Percentiles rank a stretch among this genome's conserved stretches.
Conservation (phyloP, 2,797 vertebrate species). For the Chelon auratus region DNA sequence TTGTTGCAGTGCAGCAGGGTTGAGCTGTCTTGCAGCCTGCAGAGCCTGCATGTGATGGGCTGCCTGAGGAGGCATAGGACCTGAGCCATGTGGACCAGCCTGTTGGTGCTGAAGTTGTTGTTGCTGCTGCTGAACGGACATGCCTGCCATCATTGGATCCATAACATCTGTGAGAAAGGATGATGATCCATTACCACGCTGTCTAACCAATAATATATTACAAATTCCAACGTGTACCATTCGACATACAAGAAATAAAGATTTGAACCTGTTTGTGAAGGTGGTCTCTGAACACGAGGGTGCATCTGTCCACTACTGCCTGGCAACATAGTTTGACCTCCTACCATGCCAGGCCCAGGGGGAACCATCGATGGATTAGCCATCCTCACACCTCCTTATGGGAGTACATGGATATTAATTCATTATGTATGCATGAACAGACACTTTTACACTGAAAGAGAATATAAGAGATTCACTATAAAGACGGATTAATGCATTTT, state of each 20-base stretch:
- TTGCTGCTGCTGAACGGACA: slow-evolving; percentile 88
- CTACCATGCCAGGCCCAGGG: slow-evolving; percentile 88
- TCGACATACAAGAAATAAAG: slow-evolving; percentile 32
- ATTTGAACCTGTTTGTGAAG: slow-evolving; percentile 91
- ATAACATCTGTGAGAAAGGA: slow-evolving; percentile 85
- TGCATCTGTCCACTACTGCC: slow-evolving; percentile 92
- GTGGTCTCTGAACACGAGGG: slow-evolving; percentile 89
- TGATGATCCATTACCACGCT: background rate
- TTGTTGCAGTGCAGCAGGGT: slow-evolving; percentile 90
- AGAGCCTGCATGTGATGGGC: slow-evolving; percentile 93
- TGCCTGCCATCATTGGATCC: slow-evolving; percentile 93
- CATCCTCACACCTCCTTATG: slow-evolving; percentile 91
- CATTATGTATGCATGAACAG: background rate
- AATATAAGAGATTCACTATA: background rate
- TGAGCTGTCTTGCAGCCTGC: slow-evolving; percentile 91
- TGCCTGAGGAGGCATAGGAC: slow-evolving; percentile 89
- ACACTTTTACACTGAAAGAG: background rate
- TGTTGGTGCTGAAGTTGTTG: slow-evolving; percentile 85
- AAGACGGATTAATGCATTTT: background rate
- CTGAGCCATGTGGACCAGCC: slow-evolving; percentile 86
- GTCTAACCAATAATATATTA: background rate
- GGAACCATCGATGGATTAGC: slow-evolving; percentile 93
- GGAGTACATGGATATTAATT: slow-evolving; percentile 38
- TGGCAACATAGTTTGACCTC: slow-evolving; percentile 88
- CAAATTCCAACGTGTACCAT: slow-evolving; percentile 11